Percentiles rank a stretch among this genome's conserved stretches.
These are phyloP conservation scores for Lichenostomus cassidix DNA, from an alignment of 2,113 vertebrate species.

Conservation along the genomic window DNA sequence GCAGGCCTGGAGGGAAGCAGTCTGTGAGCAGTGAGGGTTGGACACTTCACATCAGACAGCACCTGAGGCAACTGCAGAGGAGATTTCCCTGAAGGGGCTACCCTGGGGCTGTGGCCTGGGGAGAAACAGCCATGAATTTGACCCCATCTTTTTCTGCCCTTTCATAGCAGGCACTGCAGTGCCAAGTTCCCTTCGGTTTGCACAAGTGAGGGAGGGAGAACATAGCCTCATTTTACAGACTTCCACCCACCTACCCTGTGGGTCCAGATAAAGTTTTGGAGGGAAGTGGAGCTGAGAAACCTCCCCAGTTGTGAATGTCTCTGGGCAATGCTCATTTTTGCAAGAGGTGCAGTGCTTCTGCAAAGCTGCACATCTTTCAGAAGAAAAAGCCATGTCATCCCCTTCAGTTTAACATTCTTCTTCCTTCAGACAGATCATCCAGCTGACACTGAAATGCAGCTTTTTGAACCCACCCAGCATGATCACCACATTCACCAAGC, in stretches of 20 bases:
- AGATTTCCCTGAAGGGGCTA: neutral
- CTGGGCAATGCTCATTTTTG: neutral
- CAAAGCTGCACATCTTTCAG: neutral
- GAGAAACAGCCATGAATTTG: neutral
- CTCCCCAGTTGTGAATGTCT: accelerated
- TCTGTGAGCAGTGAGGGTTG: neutral
- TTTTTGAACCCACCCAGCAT: neutral
- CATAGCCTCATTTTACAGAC: neutral
- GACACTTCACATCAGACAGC: neutral
- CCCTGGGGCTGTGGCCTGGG: neutral
- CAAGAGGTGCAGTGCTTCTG: neutral
- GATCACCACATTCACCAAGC: neutral
- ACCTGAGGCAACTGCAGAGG: neutral
- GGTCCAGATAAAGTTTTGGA: neutral
- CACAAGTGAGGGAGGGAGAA: neutral
- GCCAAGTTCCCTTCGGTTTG: accelerated
- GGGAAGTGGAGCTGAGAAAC: neutral
- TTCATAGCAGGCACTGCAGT: neutral
- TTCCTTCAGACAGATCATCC: neutral
- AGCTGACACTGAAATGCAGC: neutral
- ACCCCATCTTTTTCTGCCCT: neutral
- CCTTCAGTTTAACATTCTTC: neutral
- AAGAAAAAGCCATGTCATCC: neutral
- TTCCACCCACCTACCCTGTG: neutral
- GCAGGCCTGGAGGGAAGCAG: neutral